Conservation (phyloP, 2,797 vertebrate genomes). For the Odontamblyopus lacepedii region DNA sequence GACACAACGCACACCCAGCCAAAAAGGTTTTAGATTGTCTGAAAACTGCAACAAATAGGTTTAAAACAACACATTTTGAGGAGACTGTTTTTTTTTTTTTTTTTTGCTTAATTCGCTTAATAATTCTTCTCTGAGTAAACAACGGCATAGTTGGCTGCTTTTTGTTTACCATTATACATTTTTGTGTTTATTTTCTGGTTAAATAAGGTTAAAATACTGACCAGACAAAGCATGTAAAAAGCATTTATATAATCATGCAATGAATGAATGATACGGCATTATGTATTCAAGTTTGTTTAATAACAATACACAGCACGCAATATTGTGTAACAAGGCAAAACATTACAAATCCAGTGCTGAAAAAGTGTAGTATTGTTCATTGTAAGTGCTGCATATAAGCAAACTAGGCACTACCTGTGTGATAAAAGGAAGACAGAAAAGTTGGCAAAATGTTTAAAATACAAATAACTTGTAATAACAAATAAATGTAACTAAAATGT, state of each 20-base stretch:
- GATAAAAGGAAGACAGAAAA: not conserved
- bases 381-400: conserved; percentile 32
- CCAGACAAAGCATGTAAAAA: not conserved
- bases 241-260: not conserved
- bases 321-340: not conserved
- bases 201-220: not conserved
- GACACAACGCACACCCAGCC: too few species aligned
- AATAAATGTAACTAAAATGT: not conserved
- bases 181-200: not conserved
- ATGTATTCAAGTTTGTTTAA: not conserved
- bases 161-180: too few species aligned
- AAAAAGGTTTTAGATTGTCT: too few species aligned
- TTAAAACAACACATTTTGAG: too few species aligned
- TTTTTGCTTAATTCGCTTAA: too few species aligned
- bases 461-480: not conserved
- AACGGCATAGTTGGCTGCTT: too few species aligned
- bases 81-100: too few species aligned
- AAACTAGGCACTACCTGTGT: not conserved
- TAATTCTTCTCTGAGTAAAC: too few species aligned
- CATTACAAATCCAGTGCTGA: not conserved
- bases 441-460: not conserved
- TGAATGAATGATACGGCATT: not conserved
- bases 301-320: not conserved
- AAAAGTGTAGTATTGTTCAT: not conserved
- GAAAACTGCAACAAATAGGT: too few species aligned